Evolutionary conservation across 1,140 invertebrate genomes (phyloP).

Genomic region (Monomorium pharaonis): DNA sequence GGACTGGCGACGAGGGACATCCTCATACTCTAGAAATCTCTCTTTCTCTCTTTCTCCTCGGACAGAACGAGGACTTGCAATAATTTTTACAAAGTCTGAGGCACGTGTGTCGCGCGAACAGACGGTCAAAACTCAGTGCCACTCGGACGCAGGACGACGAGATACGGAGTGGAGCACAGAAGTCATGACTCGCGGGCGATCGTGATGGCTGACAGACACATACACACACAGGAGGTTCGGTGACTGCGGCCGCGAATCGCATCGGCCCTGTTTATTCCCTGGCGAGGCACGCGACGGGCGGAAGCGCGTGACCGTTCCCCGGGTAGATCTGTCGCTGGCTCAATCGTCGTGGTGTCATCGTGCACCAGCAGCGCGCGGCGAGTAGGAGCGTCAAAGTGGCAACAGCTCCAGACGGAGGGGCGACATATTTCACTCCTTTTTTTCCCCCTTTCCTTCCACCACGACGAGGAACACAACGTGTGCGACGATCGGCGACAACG

Average conservation of each 20-base stretch:
- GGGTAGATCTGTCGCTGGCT: not conserved
- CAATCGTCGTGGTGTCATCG: conserved; percentile 4
- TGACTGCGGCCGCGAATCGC: not conserved
- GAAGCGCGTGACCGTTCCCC: not conserved
- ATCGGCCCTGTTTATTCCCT: not conserved
- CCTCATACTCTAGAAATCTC: not conserved
- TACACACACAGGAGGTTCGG: not conserved
- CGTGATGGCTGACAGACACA: conserved; percentile 40
- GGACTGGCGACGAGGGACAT: not conserved
- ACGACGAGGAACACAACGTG: conserved; percentile 6
- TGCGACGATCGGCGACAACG: not conserved
- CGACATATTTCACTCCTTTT: conserved; percentile 10
- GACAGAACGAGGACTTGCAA: not conserved
- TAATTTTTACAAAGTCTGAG: conserved; percentile 40
- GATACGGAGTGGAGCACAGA: not conserved
- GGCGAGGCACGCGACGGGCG: not conserved
- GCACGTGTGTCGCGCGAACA: conserved; percentile 23
- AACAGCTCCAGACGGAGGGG: not conserved
- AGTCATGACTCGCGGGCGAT: conserved; percentile 5
- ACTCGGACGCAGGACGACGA: not conserved
- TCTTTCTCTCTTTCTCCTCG: not conserved
- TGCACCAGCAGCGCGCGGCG: not conserved
- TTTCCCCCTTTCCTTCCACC: not conserved
- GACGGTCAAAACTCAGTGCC: not conserved
- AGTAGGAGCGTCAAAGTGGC: too few species aligned